Evolutionary conservation across 2,113 vertebrate genomes (phyloP).

Genomic region (Carassius auratus): DNA sequence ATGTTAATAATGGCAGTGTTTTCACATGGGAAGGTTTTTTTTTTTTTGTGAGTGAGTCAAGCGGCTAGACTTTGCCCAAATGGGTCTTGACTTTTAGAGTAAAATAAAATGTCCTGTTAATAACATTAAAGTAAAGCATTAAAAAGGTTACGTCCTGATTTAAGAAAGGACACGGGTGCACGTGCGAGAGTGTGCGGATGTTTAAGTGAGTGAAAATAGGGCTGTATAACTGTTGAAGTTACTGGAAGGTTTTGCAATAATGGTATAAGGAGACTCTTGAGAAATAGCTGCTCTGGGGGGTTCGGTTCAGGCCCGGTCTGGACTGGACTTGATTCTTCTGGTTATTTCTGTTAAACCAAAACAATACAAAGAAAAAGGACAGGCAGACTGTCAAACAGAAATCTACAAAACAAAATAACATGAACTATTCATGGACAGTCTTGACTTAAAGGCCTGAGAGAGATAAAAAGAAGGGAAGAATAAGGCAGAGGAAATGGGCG

Average conservation of each 20-base stretch:
- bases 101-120: conserved; percentile 70
- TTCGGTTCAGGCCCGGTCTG: not conserved
- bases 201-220: not conserved
- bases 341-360: conserved; percentile 64
- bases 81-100: conserved; percentile 64
- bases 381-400: conserved; percentile 71
- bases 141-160: conserved; percentile 61
- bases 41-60: conserved; percentile 18
- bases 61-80: conserved; percentile 60
- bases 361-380: conserved; percentile 64
- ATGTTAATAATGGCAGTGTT: conserved; percentile 65
- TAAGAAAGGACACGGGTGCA: conserved; percentile 67
- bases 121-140: conserved; percentile 63
- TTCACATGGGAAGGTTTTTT: conserved; percentile 53
- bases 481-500: not conserved
- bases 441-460: conserved; percentile 69
- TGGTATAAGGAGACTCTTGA: conserved; percentile 1
- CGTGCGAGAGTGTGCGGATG: not conserved
- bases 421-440: conserved; percentile 78
- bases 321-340: not conserved
- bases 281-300: not conserved
- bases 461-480: conserved; percentile 7
- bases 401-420: conserved; percentile 76
- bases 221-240: conserved; percentile 19
- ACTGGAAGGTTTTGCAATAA: conserved; percentile 23